Evolutionary conservation across 1,140 invertebrate species (phyloP), one percentile per base, ranked within the genome.

Genomic region (Anagrus nilaparvatae): DNA sequence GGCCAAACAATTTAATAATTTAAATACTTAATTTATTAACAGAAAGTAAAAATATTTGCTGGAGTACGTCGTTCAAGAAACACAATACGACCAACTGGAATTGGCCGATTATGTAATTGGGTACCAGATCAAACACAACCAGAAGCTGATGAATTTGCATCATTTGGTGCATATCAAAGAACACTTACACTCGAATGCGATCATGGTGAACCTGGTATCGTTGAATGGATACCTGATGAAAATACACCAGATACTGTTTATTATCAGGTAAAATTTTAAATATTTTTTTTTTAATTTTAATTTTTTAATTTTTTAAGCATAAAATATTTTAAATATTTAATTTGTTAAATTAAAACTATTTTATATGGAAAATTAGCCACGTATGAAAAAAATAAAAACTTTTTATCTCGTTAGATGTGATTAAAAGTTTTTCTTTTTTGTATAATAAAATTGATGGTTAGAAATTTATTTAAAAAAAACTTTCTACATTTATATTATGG

Each of bases 231-330:
- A 3, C 90, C 90, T 0, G 86, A 92, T 62, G 66, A 73, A 34
- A 76, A 85, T 46, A 94, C 89, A 2, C 90, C 91, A 0, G 84
- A 93, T 59, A 85, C 83, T 16, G 85, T 95, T 21, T 95, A 92
- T 61, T 95, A 94, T 67, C 89, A 92, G 73, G 85, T 87, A 66
- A 46, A 21, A 30, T 23, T 14, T 44, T 44, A 20, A 8, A 4
- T 25, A 31, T 45, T 46, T n/a, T n/a, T n/a, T n/a, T n/a, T n/a
- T n/a, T n/a, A n/a, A n/a, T n/a, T n/a, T n/a, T n/a, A n/a, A n/a
- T n/a, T n/a, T n/a, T n/a, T n/a, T n/a, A n/a, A n/a, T n/a, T n/a
- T n/a, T n/a, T n/a, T n/a, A n/a, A n/a, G n/a, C n/a, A n/a, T n/a
- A n/a, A n/a, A n/a, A n/a, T n/a, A n/a, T n/a, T n/a, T n/a, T n/a